These are phyloP conservation scores for Ranitomeya variabilis DNA, from an alignment of 2,113 vertebrate species.

Conservation along the genomic window DNA sequence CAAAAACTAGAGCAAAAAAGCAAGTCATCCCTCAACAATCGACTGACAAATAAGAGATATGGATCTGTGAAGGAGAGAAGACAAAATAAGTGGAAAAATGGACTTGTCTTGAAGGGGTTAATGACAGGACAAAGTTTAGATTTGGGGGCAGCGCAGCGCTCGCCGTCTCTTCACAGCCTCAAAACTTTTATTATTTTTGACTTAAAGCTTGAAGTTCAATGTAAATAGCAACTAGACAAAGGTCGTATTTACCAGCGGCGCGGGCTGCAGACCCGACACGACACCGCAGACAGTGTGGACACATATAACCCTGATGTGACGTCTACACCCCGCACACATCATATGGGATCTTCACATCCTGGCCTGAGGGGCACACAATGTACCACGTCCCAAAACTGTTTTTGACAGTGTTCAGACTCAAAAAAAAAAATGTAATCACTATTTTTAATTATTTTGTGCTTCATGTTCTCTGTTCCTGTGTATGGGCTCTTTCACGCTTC, in stretches of 20 bases:
- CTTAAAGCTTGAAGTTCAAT: not conserved
- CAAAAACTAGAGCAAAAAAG: too few species aligned
- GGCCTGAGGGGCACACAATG: not conserved
- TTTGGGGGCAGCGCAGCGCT: not conserved
- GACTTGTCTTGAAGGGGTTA: not conserved
- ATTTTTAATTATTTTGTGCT: too few species aligned
- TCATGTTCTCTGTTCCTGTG: too few species aligned
- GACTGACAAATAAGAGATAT: too few species aligned
- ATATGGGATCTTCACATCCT: not conserved
- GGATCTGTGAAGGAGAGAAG: too few species aligned
- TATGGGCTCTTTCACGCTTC: too few species aligned
- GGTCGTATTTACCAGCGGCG: conserved; percentile 5
- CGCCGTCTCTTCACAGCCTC: not conserved
- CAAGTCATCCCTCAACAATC: too few species aligned
- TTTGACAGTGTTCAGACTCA: too few species aligned
- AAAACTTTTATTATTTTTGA: not conserved
- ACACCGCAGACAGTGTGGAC: not conserved
- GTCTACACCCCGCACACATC: not conserved
- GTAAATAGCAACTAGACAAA: conserved; percentile 15
- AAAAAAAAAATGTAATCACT: too few species aligned
- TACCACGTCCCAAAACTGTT: too few species aligned
- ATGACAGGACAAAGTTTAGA: not conserved
- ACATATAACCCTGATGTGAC: not conserved
- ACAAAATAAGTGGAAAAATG: too few species aligned
- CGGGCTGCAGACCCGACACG: not conserved